These are phyloP conservation scores for Cnemophilus loriae DNA, from an alignment of 2,113 vertebrate genomes.

Conservation along the genomic window DNA sequence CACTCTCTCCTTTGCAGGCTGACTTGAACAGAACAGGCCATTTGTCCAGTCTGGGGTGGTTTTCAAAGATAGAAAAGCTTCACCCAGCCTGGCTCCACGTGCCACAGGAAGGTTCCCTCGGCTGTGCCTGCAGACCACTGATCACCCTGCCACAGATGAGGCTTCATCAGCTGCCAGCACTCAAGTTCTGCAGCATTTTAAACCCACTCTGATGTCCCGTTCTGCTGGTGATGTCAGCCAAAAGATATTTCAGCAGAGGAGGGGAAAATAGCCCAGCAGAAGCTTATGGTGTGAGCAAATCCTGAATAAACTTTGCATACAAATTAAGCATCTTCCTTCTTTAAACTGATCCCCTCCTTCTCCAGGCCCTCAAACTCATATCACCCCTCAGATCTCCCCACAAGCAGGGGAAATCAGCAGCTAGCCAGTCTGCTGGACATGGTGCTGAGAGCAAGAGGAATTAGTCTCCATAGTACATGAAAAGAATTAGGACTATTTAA, in stretches of 20 bases:
- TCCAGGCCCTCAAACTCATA: neutral
- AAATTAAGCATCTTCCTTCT: neutral
- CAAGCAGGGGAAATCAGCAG: neutral
- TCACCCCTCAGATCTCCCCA: neutral
- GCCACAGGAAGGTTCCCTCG: neutral
- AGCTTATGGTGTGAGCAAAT: neutral
- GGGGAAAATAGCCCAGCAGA: neutral
- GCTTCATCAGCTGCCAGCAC: neutral
- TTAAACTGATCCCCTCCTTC: neutral
- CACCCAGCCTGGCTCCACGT: neutral
- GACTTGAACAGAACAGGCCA: neutral
- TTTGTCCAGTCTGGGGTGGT: neutral
- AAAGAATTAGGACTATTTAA: slow-evolving; percentile 28
- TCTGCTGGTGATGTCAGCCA: neutral
- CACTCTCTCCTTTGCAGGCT: neutral
- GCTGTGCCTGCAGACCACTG: neutral
- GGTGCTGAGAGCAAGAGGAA: slow-evolving; percentile 41
- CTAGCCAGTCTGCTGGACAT: neutral
- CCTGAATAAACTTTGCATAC: neutral
- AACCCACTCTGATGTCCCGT: neutral
- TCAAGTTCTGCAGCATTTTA: neutral
- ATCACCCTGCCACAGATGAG: neutral
- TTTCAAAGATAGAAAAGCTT: neutral
- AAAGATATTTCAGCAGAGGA: neutral
- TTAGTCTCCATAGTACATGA: neutral